A percentile compares a stretch with the other conserved stretches of the same genome.
phyloP scores from a whole-genome alignment of 2,797 vertebrate species.

The Ciconia nigra region DNA sequence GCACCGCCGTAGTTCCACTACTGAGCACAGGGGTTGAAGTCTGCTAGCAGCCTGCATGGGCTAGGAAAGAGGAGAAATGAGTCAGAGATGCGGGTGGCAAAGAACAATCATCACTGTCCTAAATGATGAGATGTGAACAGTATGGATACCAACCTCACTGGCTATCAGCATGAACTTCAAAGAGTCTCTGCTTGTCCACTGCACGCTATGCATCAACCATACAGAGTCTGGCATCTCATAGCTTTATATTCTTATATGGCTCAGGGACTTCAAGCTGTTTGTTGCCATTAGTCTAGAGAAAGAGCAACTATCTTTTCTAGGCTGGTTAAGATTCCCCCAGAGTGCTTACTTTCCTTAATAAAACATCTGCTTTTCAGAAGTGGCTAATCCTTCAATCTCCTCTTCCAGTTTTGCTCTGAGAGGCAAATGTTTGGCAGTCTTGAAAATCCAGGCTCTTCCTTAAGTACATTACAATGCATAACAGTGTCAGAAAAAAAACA shows the following conservation, averaged over 20 bases:
- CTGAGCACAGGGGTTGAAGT: background rate
- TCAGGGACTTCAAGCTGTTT: background rate
- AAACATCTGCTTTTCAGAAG: background rate
- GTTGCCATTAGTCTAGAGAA: background rate
- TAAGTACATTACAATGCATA: background rate
- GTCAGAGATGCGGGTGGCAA: background rate
- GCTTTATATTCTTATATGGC: background rate
- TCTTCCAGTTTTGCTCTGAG: background rate
- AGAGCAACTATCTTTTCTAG: background rate
- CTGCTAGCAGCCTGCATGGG: background rate
- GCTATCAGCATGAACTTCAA: background rate
- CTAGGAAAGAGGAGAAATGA: background rate
- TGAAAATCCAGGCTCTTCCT: background rate
- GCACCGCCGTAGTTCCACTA: background rate
- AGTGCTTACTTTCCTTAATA: background rate
- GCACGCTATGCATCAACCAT: too few species aligned
- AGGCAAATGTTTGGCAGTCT: background rate
- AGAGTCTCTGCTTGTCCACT: too few species aligned
- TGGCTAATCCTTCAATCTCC: background rate
- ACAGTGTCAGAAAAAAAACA: background rate
- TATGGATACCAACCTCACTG: rapidly evolving
- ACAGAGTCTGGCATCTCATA: background rate
- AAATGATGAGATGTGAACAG: background rate
- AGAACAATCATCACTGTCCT: background rate
- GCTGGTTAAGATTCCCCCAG: background rate